A percentile compares a stretch with the other conserved stretches of the same genome.
Conservation (phyloP, 2,888 invertebrate species). For the Fragum whitleyi region DNA sequence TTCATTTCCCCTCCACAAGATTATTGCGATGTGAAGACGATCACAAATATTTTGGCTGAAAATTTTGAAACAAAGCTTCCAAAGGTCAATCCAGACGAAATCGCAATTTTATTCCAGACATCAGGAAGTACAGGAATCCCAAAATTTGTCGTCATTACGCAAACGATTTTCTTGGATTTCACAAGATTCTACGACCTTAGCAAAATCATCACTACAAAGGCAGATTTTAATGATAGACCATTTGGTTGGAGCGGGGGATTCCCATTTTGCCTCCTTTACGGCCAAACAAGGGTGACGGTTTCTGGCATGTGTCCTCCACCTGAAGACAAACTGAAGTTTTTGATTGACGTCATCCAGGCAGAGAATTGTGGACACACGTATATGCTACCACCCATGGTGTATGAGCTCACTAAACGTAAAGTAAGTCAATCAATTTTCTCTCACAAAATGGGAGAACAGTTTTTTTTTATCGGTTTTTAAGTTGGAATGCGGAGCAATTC, state of each 20-base stretch:
- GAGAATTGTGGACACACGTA: slow-evolving; percentile 7
- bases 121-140: slow-evolving; percentile 53
- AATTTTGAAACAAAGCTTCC: slow-evolving; percentile 9
- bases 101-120: slow-evolving; percentile 38
- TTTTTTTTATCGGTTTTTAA: too few relatives aligned
- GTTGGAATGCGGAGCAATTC: too few relatives aligned
- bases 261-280: slow-evolving; percentile 16
- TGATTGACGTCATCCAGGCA: slow-evolving; percentile 23
- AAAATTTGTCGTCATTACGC: slow-evolving; percentile 30
- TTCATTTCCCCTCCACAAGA: background rate
- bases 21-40: background rate
- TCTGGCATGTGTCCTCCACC: background rate
- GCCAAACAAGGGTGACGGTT: slow-evolving; percentile 32
- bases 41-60: slow-evolving; percentile 11
- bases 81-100: slow-evolving; percentile 7
- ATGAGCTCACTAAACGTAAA: background rate
- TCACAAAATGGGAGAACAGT: too few relatives aligned
- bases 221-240: slow-evolving; percentile 31
- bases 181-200: background rate
- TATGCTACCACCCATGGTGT: background rate
- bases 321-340: background rate
- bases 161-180: background rate
- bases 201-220: background rate
- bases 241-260: slow-evolving; percentile 43
- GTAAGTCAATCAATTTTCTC: background rate